These are phyloP conservation scores for Monodelphis domestica DNA, from an alignment of 2,797 vertebrate genomes.

Conservation along the genomic window DNA sequence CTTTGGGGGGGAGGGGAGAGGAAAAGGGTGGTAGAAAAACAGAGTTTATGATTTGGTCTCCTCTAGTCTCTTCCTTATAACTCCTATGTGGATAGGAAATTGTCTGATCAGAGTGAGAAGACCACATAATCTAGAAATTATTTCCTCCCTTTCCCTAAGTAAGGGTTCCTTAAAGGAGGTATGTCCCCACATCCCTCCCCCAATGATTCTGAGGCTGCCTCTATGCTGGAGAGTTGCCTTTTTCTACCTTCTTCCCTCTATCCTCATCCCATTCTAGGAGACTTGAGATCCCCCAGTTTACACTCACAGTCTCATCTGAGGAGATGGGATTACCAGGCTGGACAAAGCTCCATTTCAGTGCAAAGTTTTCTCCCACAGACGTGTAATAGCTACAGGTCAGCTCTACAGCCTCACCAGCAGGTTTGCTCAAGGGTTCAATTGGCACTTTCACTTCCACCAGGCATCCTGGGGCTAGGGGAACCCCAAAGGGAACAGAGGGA, in stretches of 20 bases:
- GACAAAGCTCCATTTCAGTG: constrained; percentile 85
- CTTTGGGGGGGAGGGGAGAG: background rate
- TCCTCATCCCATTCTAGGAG: background rate
- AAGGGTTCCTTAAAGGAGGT: background rate
- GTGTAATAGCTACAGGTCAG: constrained; percentile 84
- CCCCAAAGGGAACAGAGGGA: background rate
- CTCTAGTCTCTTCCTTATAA: background rate
- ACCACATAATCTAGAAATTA: background rate
- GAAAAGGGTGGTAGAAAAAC: background rate
- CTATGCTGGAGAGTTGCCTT: background rate
- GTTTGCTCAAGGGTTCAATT: constrained; percentile 72
- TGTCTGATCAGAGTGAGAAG: background rate
- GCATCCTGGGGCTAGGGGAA: constrained; percentile 20
- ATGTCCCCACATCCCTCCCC: background rate
- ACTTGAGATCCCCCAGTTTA: constrained; percentile 57
- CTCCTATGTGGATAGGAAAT: background rate
- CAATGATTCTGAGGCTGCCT: background rate
- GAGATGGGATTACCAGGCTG: constrained; percentile 69
- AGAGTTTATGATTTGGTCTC: background rate
- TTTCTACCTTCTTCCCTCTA: background rate
- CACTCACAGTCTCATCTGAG: constrained; percentile 6
- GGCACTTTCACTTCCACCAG: constrained; percentile 80
- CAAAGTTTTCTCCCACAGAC: constrained; percentile 76
- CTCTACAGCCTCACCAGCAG: constrained; percentile 62
- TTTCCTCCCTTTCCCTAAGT: background rate